phyloP scores from a whole-genome alignment of 2,888 invertebrate species.

The Heliconius charithonia region DNA sequence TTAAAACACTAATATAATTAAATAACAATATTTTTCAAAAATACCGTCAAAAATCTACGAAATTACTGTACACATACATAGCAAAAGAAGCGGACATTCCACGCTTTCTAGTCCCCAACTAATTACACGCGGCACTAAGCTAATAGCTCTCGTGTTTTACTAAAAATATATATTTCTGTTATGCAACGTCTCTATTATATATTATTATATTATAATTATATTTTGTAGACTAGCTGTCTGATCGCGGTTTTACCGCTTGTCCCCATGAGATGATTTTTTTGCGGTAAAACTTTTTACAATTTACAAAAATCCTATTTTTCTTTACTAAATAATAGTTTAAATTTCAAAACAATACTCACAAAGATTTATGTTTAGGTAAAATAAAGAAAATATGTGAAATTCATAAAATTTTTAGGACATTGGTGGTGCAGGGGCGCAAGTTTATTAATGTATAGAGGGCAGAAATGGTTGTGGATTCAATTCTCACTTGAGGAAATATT shows the following conservation, averaged over 20 bases:
- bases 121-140: conserved; percentile 22
- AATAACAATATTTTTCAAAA: neutral
- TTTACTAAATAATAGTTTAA: neutral
- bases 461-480: too few species aligned
- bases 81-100: conserved; percentile 17
- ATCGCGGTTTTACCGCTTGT: too few species aligned
- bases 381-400: too few species aligned
- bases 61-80: conserved; percentile 8
- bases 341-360: neutral
- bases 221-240: neutral
- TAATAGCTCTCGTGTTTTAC: conserved; percentile 39
- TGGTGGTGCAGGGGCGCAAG: too few species aligned
- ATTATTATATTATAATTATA: neutral
- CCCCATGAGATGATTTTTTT: too few species aligned
- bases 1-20: neutral
- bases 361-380: too few species aligned
- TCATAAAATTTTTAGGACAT: too few species aligned
- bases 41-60: conserved; percentile 18
- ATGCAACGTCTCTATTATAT: conserved; percentile 21
- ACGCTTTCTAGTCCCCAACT: conserved; percentile 41
- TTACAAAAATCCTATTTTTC: neutral
- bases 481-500: too few species aligned
- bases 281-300: too few species aligned
- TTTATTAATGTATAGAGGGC: too few species aligned
- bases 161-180: conserved; percentile 36